Evolutionary conservation across 2,888 invertebrate species (phyloP), one percentile per base, ranked within the genome.

Genomic region (Caenorhabditis sp.): DNA sequence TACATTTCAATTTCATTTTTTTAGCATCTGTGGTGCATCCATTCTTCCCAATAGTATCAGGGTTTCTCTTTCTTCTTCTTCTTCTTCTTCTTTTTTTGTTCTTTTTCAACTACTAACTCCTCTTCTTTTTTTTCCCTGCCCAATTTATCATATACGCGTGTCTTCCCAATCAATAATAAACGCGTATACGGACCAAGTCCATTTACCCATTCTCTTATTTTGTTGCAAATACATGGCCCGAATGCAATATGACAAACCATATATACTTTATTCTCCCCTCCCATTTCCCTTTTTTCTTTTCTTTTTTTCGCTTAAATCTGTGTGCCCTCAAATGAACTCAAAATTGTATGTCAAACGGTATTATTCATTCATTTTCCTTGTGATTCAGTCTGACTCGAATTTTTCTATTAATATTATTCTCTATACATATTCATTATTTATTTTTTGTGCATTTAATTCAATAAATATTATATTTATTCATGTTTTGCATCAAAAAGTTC

Each of bases 261-360:
- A 51, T 58, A 19, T 58, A 17, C 57, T 21, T 36, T 58, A n/a
- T 36, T 19, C 26, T 4, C 19, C 19, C 3, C 26, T 5, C 8
- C 8, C 5, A 26, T 5, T 1, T 19, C 36, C 57, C 57, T 19
- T n/a, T 4, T 36, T 19, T 36, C 19, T 14, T 36, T 27, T n/a
- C n/a, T n/a, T n/a, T n/a, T n/a, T n/a, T n/a, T n/a, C n/a, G n/a
- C n/a, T n/a, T n/a, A n/a, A n/a, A 19, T 58, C 21, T 58, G 19
- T 58, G 36, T 58, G 57, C 26, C 57, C 36, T 58, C 57, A 36
- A 58, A 65, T 58, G 69, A 69, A 69, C 69, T 69, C 69, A 58
- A 65, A 43, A 43, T 63, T 69, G 69, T 69, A 69, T 69, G 69
- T 69, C 69, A 61, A 62, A 69, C 65, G 69, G 69, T 69, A 68